phyloP scores from a whole-genome alignment of 1,140 invertebrate species.

The Trialeurodes vaporariorum region DNA sequence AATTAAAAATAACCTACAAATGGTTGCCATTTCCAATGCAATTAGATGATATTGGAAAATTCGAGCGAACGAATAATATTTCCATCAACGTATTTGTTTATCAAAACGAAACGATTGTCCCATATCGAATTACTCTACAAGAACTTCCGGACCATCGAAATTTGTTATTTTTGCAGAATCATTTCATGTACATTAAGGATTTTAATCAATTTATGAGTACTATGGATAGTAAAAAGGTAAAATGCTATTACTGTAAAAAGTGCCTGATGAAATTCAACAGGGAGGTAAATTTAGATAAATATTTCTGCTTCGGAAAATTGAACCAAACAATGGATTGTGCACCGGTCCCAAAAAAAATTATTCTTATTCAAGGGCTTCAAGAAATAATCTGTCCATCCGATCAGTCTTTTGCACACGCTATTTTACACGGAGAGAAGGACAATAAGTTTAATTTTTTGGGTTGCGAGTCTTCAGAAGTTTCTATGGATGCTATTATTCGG shows the following conservation, averaged over 20 bases:
- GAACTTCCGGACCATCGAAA: neutral
- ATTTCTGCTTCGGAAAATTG: neutral
- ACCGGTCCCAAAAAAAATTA: neutral
- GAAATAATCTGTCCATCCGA: neutral
- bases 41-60: neutral
- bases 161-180: neutral
- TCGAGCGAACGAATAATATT: neutral
- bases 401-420: neutral
- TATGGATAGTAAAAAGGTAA: neutral
- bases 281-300: neutral
- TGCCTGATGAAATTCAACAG: neutral
- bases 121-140: neutral
- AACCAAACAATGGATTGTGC: neutral
- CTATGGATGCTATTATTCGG: neutral
- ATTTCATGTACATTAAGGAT: neutral
- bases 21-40: neutral
- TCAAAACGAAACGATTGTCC: neutral
- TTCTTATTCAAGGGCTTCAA: too few species aligned
- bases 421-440: neutral
- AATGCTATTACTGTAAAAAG: neutral
- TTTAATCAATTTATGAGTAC: neutral
- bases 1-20: neutral
- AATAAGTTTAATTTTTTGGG: neutral
- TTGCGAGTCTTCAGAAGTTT: neutral
- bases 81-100: neutral